These are phyloP conservation scores for Paramormyrops kingsleyae DNA, from an alignment of 2,113 vertebrate genomes.

Conservation along the genomic window DNA sequence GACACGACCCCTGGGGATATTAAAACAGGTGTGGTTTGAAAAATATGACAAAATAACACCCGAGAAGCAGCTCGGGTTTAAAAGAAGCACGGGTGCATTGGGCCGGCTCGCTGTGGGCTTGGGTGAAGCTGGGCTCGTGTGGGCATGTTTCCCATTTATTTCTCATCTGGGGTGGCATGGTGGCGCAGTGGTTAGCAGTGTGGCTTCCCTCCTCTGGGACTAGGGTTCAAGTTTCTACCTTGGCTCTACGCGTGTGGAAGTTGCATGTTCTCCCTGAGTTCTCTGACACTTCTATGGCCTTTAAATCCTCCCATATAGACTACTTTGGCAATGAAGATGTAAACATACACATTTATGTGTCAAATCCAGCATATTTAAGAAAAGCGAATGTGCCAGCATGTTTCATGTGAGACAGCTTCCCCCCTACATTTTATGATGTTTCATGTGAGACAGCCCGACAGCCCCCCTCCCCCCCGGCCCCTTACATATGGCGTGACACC, in stretches of 20 bases:
- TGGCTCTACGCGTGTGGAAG: background rate
- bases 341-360: background rate
- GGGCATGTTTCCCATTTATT: background rate
- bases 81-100: background rate
- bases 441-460: background rate
- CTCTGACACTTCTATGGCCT: background rate
- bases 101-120: background rate
- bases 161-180: background rate
- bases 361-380: background rate
- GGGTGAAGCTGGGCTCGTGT: background rate
- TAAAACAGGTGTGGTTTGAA: constrained; percentile 34
- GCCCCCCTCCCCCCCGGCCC: background rate
- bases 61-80: background rate
- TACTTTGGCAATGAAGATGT: background rate
- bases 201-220: background rate
- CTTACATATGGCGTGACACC: background rate
- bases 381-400: background rate
- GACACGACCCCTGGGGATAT: constrained; percentile 32
- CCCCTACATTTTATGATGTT: background rate
- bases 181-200: background rate
- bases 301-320: background rate
- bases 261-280: background rate
- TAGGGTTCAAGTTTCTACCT: background rate
- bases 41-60: constrained; percentile 3
- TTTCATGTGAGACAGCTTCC: background rate